Evolutionary conservation across 2,888 invertebrate genomes (phyloP).

Genomic region (Himalopsyche japonica): DNA sequence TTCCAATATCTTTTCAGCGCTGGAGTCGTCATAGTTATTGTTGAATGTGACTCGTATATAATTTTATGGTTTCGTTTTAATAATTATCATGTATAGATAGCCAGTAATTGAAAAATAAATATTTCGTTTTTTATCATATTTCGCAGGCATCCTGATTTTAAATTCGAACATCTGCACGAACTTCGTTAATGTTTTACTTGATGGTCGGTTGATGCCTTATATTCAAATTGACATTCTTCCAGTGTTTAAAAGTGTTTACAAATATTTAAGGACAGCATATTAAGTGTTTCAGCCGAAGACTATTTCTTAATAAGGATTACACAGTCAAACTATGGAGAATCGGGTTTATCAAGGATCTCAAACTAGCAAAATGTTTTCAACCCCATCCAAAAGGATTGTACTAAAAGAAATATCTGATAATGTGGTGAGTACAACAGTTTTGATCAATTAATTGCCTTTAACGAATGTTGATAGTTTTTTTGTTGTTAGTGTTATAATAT

Average conservation of each 20-base stretch:
- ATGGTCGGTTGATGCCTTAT: neutral
- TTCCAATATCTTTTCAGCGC: too few relatives aligned
- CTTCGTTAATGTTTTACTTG: neutral
- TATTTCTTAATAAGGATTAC: neutral
- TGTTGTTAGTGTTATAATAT: too few relatives aligned
- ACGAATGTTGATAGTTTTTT: too few relatives aligned
- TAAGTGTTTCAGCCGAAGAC: neutral
- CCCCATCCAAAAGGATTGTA: constrained; percentile 27
- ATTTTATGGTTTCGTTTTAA: too few relatives aligned
- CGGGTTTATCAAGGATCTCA: neutral
- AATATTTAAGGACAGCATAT: neutral
- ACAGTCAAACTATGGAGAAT: constrained; percentile 25
- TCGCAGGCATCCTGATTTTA: neutral
- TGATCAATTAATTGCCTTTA: too few relatives aligned
- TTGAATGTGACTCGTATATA: too few relatives aligned
- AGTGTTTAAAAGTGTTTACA: neutral
- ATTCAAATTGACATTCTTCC: neutral
- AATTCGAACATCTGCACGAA: neutral
- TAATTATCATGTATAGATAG: too few relatives aligned
- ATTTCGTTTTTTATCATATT: neutral
- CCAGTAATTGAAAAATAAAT: too few relatives aligned
- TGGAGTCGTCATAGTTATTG: too few relatives aligned
- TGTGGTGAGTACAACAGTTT: constrained; percentile 18
- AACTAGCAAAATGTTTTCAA: neutral
- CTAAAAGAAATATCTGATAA: constrained; percentile 30